Evolutionary conservation across 2,888 invertebrate genomes (phyloP), one percentile per base, ranked within the genome.

Genomic region (Synanthedon myopaeformis): DNA sequence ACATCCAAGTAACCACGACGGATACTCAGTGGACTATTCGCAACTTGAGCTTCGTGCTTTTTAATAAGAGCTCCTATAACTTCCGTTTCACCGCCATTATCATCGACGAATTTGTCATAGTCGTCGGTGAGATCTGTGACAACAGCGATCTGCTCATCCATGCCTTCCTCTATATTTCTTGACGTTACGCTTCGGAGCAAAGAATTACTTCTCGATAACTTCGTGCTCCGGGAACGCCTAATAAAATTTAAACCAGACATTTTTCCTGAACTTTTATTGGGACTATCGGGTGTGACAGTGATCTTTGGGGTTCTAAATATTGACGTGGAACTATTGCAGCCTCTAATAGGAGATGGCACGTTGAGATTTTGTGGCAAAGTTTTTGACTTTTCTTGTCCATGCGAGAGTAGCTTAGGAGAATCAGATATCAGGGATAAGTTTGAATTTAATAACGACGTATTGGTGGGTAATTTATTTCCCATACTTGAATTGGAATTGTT

Each of bases 221-320:
- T 93, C 1, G 93, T 92, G 61, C 93, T 93, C 65, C 93, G 91
- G 4, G 93, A 92, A 55, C 93, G 86, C 11, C 93, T 87, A 64
- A 93, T 92, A 61, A 93, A 91, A 67, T 89, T 91, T 41, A 91
- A 72, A 17, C 87, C 87, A 3, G 86, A 73, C 56, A 83, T 79
- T 72, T 79, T 85, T 5, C 82, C 82, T 28, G 90, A 88, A 68
- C 90, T 90, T 66, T 89, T 90, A 58, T 80, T 82, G 5, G 86
- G 82, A 65, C 85, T 79, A 70, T 89, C 76, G 61, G 89, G 80
- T 56, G 84, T 85, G 51, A 87, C 81, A 3, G 83, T 81, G 65
- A 82, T 80, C 63, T 74, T 76, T 52, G 85, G 84, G 42, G 82
- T 76, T 66, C 77, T 79, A 67, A 87, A 86, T 71, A 88, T 78